phyloP scores from a whole-genome alignment of 2,797 vertebrate genomes.

The Uromys caudimaculatus region DNA sequence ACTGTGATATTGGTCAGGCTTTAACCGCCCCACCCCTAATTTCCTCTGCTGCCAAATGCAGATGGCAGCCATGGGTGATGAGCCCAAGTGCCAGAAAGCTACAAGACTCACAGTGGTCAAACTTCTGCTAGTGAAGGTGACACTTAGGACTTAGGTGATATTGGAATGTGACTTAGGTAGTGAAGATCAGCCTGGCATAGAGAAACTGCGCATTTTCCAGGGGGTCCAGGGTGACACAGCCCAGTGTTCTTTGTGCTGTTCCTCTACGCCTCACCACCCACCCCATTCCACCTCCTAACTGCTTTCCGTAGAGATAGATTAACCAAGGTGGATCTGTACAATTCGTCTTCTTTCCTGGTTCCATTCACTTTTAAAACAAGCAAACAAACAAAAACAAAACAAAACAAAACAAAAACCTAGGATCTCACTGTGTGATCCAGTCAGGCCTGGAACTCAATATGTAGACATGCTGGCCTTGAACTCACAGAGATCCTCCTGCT shows the following conservation, averaged over 20 bases:
- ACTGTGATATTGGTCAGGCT: slow-evolving; percentile 11
- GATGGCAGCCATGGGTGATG: not conserved
- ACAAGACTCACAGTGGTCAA: not conserved
- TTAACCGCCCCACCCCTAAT: not conserved
- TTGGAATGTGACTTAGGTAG: not conserved
- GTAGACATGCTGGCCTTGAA: not conserved
- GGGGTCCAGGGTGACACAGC: not conserved
- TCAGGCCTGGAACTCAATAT: not conserved
- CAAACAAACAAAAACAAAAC: not conserved
- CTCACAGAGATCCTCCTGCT: not conserved
- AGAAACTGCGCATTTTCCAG: not conserved
- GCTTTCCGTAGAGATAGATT: not conserved
- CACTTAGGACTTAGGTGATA: not conserved
- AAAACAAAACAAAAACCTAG: not conserved
- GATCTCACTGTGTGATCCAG: not conserved
- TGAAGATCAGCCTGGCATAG: not conserved
- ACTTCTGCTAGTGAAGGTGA: not conserved
- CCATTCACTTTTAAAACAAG: not conserved
- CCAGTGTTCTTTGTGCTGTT: not conserved
- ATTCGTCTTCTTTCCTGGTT: not conserved
- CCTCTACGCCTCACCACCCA: not conserved
- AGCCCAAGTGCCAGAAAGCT: not conserved
- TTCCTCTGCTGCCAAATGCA: not conserved
- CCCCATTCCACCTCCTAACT: too few relatives aligned
- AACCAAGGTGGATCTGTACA: not conserved